Conservation (phyloP, 2,797 vertebrate species). For the Eleutherodactylus coqui region DNA sequence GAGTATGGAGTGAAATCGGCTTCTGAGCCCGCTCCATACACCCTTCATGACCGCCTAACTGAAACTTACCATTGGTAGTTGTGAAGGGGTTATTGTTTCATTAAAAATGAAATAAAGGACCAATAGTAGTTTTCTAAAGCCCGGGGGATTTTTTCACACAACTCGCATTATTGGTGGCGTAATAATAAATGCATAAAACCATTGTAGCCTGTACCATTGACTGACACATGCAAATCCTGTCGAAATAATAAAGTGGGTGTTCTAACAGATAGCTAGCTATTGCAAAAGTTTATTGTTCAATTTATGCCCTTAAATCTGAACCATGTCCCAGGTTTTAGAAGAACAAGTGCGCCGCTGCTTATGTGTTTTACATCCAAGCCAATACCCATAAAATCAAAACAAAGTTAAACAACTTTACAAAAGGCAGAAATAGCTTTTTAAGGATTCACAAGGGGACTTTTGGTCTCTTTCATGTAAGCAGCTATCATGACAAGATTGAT, state of each 20-base stretch:
- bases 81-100: too few relatives aligned
- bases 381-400: slow-evolving; percentile 72
- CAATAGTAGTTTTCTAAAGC: too few relatives aligned
- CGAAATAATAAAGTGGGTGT: neutral
- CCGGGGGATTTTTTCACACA: too few relatives aligned
- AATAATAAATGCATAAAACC: neutral
- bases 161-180: too few relatives aligned
- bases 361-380: slow-evolving; percentile 61
- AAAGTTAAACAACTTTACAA: slow-evolving; percentile 73
- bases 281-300: slow-evolving; percentile 57
- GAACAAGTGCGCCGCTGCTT: slow-evolving; percentile 60
- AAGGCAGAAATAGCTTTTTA: slow-evolving; percentile 75
- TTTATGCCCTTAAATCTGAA: slow-evolving; percentile 66
- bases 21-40: too few relatives aligned
- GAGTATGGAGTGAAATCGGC: too few relatives aligned
- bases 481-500: slow-evolving; percentile 75
- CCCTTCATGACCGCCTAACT: too few relatives aligned
- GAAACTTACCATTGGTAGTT: too few relatives aligned
- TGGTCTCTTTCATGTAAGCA: slow-evolving; percentile 72
- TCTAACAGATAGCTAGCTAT: neutral
- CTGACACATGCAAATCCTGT: neutral
- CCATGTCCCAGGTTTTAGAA: slow-evolving; percentile 63
- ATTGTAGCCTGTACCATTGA: neutral
- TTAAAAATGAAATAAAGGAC: too few relatives aligned
- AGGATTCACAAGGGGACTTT: slow-evolving; percentile 74